Base-by-base conservation (phyloP, 1,140 invertebrate genomes). In the Ladona fulva region DNA sequence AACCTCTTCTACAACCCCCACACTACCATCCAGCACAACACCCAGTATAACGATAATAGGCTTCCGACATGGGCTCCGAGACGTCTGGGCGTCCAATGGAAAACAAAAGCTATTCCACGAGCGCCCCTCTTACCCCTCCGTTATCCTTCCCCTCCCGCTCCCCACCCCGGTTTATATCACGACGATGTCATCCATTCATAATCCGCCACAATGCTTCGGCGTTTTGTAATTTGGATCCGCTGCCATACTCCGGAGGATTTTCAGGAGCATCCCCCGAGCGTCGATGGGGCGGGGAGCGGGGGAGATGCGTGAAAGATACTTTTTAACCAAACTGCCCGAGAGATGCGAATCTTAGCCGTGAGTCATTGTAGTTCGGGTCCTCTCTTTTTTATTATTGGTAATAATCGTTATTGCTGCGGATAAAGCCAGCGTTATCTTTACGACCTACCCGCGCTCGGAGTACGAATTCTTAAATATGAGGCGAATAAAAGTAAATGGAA, bases 61-160 rank as follows among this genome's bases (percentile, higher is more conserved):
- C 52, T 66, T 66, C 52, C 52, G 52, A 66, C 52, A 66, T 66
- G 52, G 52, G 52, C 52, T 66, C 52, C 52, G 52, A 66, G 52
- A 66, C 52, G 52, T 66, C 52, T 66, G 16, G 52, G 52, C 52
- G 52, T 6, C 52, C 52, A 12, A 66, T 66, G 12, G 52, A 66
- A 66, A 66, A 66, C 52, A 66, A 66, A 66, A 66, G 52, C 52
- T 22, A 3, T 66, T 12, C 14, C 52, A 22, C 14, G n/a, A n/a
- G 5, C 52, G 5, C 52, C 52, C 52, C 52, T 52, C 44, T 10
- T n/a, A n/a, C n/a, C 29, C 3, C 12, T 22, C 52, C 52, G 52
- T 6, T 66, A 66, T 66, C 52, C 52, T 66, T 52, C 10, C 44
- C 44, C 44, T 52, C 44, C 10, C 44, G 44, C 44, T 19, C 44